Base-by-base conservation (phyloP, 2,797 vertebrate genomes). In the Leuciscus waleckii region DNA sequence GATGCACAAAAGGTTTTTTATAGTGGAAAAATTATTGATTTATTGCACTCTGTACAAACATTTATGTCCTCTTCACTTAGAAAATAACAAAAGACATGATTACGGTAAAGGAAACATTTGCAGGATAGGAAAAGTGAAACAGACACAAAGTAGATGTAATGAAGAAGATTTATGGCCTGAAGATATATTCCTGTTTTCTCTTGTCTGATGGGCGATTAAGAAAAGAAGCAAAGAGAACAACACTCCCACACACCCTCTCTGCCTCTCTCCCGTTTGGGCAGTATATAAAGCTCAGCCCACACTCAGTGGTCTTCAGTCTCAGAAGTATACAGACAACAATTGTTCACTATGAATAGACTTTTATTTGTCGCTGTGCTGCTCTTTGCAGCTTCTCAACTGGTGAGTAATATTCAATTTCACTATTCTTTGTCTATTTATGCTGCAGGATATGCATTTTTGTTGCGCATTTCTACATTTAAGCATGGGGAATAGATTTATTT, bases 321-420 rank as follows among this genome's bases (percentile, higher is more conserved):
- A 1, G 32, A 37, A 68, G 65, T 4, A 21, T 41, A 39, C n/a
- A 80, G 67, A 67, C 83, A 49, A 49, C 6, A 23, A 39, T 19
- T 2, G 0, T 43, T 77, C 79, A 90, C 4, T 6, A 91, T 91
- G 90, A 79, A 58, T 49, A 63, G n/a, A 61, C 65, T 87, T 32
- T 79, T 87, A 16, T 76, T 88, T 43, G 68, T 58, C 73, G 79
- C 73, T n/a, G 75, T 77, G 75, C 71, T 88, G 26, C 41, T 90
- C 32, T 88, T 13, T 85, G 82, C 86, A 73, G 84, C 83, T 63
- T 82, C 83, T 23, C 56, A 87, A 78, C 77, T 39, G 89, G 90
- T 90, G 32, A 88, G 89, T 84, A 69, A 23, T n/a, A 63, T 63
- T 21, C 39, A 7, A 17, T 58, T n/a, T 43, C 41, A 54, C 16